Evolutionary conservation across 2,888 invertebrate genomes (phyloP).

Genomic region (Xestia rhomboidea): DNA sequence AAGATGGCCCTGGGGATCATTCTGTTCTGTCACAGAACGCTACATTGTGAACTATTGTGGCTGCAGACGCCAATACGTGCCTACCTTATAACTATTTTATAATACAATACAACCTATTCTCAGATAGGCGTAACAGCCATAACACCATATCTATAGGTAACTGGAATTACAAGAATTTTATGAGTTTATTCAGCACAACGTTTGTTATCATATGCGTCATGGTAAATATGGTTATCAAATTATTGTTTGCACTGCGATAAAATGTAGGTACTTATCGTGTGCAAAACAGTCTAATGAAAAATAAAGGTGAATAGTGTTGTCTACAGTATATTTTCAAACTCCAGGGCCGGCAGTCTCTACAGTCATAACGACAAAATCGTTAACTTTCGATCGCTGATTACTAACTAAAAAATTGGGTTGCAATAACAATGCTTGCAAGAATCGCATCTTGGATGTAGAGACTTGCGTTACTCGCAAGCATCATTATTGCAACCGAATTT

Average conservation of each 20-base stretch:
- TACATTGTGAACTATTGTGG: neutral
- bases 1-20: neutral
- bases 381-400: too few relatives aligned
- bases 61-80: too few relatives aligned
- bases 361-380: too few relatives aligned
- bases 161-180: slow-evolving; percentile 2
- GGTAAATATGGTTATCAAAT: slow-evolving; percentile 51
- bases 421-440: too few relatives aligned
- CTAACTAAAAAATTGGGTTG: too few relatives aligned
- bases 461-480: too few relatives aligned
- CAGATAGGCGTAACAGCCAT: neutral
- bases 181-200: slow-evolving; percentile 20
- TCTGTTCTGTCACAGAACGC: neutral
- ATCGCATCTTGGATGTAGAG: too few relatives aligned
- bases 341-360: too few relatives aligned
- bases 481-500: too few relatives aligned
- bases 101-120: neutral
- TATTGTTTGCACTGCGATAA: slow-evolving; percentile 46
- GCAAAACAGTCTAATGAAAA: slow-evolving; percentile 7
- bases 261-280: neutral
- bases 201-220: neutral
- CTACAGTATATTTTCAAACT: neutral
- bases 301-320: neutral
- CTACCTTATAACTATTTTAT: neutral
- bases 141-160: neutral